Evolutionary conservation across 2,113 vertebrate species (phyloP), one percentile per base, ranked within the genome.

Genomic region (Scopus umbretta): DNA sequence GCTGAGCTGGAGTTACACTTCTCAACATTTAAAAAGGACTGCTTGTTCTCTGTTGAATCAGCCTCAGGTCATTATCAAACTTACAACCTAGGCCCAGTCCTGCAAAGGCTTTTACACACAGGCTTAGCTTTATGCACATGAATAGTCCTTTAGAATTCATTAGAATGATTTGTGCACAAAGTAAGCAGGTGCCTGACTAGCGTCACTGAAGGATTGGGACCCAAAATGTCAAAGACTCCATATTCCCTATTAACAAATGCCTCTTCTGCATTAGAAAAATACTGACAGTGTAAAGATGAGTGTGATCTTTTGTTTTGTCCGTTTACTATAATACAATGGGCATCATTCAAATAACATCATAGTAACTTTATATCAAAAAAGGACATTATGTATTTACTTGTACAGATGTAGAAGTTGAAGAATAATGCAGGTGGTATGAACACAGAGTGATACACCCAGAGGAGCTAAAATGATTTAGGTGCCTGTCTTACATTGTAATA

Each of bases 111-210:
- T 97, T 96, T 97, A 94, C 91, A 95, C 80, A 95, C 95, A 91
- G 92, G 94, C 96, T 96, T 95, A 96, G 95, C 91, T 92, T 89
- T 91, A 95, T 96, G 89, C 89, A 96, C 95, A 94, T 95, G 95
- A 97, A 95, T 97, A 95, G 94, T 95, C 84, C 94, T 95, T 95
- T 96, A 96, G 95, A 97, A 97, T 95, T 96, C 89, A 91, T 91
- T 94, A 94, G 96, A 92, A 91, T 82, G 89, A 95, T 91, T 66
- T 82, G 92, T 43, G 92, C 96, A 97, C 95, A 95, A 97, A 96
- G 89, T 96, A 97, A 97, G 96, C 95, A 97, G 92, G 94, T 97
- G 96, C 95, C 90, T 83, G 92, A 76, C 84, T 59, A 90, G 87
- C 74, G 91, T 90, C 92, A 66, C 84, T 95, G 81, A 65, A 95